Evolutionary conservation across 2,113 vertebrate species (phyloP), one percentile per base, ranked within the genome.

Genomic region (Ammodytes marinus): DNA sequence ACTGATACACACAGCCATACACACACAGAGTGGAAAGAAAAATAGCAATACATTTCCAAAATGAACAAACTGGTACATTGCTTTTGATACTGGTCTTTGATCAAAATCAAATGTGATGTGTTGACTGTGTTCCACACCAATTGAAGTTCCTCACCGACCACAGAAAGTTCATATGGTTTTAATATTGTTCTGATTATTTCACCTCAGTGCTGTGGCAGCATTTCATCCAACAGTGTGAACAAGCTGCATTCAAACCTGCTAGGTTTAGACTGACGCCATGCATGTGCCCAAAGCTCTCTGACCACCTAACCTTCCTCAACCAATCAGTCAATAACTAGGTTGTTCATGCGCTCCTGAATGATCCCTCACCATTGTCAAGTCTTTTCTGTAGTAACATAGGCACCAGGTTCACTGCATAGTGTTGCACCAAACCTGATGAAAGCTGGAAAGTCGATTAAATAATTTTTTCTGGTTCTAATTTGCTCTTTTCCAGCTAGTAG

Each of bases 161-260:
- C 74, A 72, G 72, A 74, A 52, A 73, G 47, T 79, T 61, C 52
- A 39, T 70, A 40, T 70, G 42, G 19, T 82, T 70, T 76, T 77
- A 65, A 82, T 50, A 82, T 76, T 52, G 17, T 45, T 35, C 49
- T 45, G 64, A 54, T 74, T 72, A 69, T 79, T 78, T 49, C 39
- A 12, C 63, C 58, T 72, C 54, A 49, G 49, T 42, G 57, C 0
- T 1, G 15, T 50, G 50, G 59, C n/a, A 17, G 63, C 39, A 64
- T 84, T 82, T 79, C 52, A 77, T 81, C 66, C 42, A 19, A 17
- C 35, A 45, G 49, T 61, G 59, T 69, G 58, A 54, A 71, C 73
- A 55, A 69, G 11, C 35, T 13, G 39, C 52, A 84, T 53, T 57
- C 55, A 76, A 55, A 63, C 45, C 50, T 64, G 63, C 64, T 54